Percentiles rank a stretch among this genome's conserved stretches.
Evolutionary conservation across 2,888 invertebrate genomes (phyloP).

Genomic region (Chymomyza caudatula): DNA sequence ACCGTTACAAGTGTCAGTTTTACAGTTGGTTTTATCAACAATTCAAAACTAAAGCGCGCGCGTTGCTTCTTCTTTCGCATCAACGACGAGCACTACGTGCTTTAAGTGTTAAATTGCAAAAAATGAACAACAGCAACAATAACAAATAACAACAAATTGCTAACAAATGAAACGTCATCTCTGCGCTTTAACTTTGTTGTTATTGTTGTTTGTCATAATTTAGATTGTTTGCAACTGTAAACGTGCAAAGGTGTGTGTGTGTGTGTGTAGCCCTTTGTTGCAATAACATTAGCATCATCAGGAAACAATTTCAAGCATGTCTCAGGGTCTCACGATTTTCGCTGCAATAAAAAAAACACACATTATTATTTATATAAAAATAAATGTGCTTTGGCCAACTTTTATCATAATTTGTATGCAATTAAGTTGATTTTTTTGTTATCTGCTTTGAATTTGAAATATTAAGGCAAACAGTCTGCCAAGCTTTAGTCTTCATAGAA

Average conservation of each 20-base stretch:
- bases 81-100: conserved; percentile 31
- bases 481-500: too few species aligned
- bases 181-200: conserved; percentile 5
- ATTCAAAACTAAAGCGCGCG: not conserved
- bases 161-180: conserved; percentile 6
- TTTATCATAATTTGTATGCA: not conserved
- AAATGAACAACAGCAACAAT: conserved; percentile 4
- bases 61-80: conserved; percentile 2
- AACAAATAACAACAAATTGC: not conserved
- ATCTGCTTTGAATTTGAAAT: too few species aligned
- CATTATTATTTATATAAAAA: not conserved
- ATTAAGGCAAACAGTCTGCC: too few species aligned
- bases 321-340: conserved; percentile 1
- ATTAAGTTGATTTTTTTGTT: too few species aligned
- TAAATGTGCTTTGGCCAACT: too few species aligned
- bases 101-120: conserved; percentile 1
- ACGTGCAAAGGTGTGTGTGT: not conserved
- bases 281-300: conserved; percentile 31
- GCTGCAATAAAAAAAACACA: too few species aligned
- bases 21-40: not conserved
- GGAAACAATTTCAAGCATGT: conserved; percentile 28
- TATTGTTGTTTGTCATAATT: not conserved
- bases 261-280: conserved; percentile 6
- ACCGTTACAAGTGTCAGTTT: not conserved
- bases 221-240: conserved; percentile 1